phyloP scores from a whole-genome alignment of 2,888 invertebrate genomes.

The Troilus luridus region DNA sequence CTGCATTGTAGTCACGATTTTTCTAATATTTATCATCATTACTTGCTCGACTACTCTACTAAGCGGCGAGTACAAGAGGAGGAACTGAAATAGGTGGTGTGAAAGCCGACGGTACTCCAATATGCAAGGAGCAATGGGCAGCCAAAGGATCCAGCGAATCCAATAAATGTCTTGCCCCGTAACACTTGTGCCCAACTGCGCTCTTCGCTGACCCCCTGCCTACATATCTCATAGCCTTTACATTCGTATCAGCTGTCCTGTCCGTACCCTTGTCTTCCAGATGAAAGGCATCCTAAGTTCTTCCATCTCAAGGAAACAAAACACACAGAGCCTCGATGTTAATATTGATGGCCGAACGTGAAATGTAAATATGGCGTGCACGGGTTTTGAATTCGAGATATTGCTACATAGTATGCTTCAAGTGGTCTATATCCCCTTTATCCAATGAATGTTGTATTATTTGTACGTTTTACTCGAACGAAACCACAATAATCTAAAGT shows the following conservation, averaged over 20 bases:
- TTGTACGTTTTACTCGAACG: no score
- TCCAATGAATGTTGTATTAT: no score
- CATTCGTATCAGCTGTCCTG: conserved; percentile 46
- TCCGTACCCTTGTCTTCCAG: conserved; percentile 26
- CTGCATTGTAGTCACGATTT: neutral
- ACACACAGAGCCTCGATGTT: neutral
- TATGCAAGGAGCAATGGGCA: conserved; percentile 36
- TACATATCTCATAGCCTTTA: conserved; percentile 52
- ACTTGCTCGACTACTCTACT: neutral
- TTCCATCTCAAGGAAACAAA: neutral
- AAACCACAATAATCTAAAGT: no score
- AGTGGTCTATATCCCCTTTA: no score
- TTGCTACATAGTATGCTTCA: neutral
- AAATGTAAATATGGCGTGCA: neutral
- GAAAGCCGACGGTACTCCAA: conserved; percentile 23
- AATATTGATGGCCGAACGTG: neutral
- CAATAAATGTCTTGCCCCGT: conserved; percentile 56
- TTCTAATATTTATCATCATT: neutral
- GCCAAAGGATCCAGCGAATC: conserved; percentile 45
- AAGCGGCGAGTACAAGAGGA: neutral
- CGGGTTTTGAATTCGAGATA: neutral
- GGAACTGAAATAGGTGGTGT: neutral
- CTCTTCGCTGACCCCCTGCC: conserved; percentile 31
- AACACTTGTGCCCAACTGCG: conserved; percentile 57
- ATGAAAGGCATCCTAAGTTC: neutral